Evolutionary conservation across 64 coral and sea anemone genomes (phyloP).

Genomic region (Stichodactyla mertensii): DNA sequence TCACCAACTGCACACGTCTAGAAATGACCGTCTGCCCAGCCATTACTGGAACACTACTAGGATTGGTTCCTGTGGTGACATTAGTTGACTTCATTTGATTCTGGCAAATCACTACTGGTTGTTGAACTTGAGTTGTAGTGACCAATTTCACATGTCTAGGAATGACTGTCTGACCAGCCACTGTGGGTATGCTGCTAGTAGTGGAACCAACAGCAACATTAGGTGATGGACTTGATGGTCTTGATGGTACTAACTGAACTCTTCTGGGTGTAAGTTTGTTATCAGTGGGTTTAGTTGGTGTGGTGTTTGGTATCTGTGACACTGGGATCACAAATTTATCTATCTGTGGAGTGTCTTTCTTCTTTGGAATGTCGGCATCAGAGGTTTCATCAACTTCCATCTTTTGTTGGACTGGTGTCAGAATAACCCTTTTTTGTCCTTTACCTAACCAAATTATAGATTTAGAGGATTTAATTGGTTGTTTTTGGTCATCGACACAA

Average conservation of each 20-base stretch:
- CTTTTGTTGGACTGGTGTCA: slow-evolving; percentile 5
- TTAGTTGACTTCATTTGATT: neutral
- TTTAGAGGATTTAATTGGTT: neutral
- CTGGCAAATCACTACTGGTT: too few species aligned
- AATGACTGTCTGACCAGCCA: neutral
- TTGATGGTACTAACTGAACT: neutral
- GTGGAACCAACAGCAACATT: neutral
- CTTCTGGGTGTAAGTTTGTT: slow-evolving; percentile 21
- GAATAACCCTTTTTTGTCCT: neutral
- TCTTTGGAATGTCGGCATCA: neutral
- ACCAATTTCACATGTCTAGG: too few species aligned
- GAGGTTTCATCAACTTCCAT: slow-evolving; percentile 15
- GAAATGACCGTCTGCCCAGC: neutral
- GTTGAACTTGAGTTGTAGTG: too few species aligned
- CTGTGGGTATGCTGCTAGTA: too few species aligned
- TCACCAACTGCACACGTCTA: neutral
- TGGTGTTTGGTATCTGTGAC: slow-evolving; percentile 17
- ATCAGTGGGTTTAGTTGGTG: slow-evolving; percentile 25
- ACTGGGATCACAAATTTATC: slow-evolving; percentile 39
- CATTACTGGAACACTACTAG: neutral
- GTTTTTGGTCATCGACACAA: too few species aligned
- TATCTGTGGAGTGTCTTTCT: slow-evolving; percentile 35
- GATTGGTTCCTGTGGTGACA: neutral
- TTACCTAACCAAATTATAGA: slow-evolving; percentile 25
- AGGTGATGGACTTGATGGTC: neutral